Base-by-base conservation (phyloP, 2,888 invertebrate species). In the Palloptera scutellata region DNA sequence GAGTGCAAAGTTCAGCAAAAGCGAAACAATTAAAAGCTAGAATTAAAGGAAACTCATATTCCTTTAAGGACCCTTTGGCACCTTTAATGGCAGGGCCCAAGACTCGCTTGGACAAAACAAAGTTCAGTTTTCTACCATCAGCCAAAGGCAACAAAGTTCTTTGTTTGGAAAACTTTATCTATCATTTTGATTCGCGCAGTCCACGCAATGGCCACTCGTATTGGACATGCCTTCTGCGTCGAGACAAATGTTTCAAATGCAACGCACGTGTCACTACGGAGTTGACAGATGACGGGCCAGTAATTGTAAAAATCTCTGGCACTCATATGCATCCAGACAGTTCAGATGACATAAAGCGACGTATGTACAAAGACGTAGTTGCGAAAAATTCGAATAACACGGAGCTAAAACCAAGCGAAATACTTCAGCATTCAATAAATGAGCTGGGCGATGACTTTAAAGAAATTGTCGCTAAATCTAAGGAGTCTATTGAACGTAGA, bases 71-170 rank as follows among this genome's bases (percentile, higher is more conserved):
- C 70, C 69, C 73, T 1, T 55, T 72, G 57, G 70, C 70, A 48
- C 71, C 59, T 13, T n/a, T 73, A 11, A 60, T 68, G 15, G 68
- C 70, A 30, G 55, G n/a, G 67, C 70, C 30, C 57, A 66, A 63
- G 67, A 69, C 11, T 30, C 48, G 51, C 12, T 48, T 52, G 64
- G 71, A 9, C 62, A 72, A 66, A 62, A 74, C 77, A 15, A 79
- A 81, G 64, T 79, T 78, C 51, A 77, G 74, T 4, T 79, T 81
- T 68, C 63, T 81, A 48, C 81, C 81, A 0, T 81, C 81, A n/a
- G 74, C 80, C 4, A 82, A 81, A 57, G 81, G 81, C 0, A 78
- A 79, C 30, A 77, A 78, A 54, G 77, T 81, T n/a, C 72, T 81
- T 1, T 79, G 81, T 52, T 65, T 81, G 64, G 76, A 81, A 48